Evolutionary conservation across 2,888 invertebrate genomes (phyloP).

Genomic region (Meteorus cinctellus): DNA sequence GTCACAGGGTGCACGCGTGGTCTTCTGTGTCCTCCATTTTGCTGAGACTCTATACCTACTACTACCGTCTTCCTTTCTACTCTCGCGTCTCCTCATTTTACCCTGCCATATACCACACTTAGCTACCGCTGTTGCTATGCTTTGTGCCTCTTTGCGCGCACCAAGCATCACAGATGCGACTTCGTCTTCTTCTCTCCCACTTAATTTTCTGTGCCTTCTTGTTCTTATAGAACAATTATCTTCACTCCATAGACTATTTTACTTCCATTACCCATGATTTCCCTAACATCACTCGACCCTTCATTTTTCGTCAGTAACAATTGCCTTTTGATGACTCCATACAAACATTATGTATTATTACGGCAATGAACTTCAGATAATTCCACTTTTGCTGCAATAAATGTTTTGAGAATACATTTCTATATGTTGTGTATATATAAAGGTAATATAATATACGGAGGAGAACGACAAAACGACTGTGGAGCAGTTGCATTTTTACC

Average conservation of each 20-base stretch:
- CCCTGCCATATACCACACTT: not conserved
- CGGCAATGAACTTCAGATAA: too few relatives aligned
- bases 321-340: too few relatives aligned
- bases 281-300: not conserved
- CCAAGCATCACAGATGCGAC: constrained; percentile 15
- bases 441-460: constrained; percentile 42
- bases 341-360: too few relatives aligned
- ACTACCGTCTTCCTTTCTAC: constrained; percentile 15
- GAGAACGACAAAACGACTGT: constrained; percentile 56
- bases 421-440: not conserved
- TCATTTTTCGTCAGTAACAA: not conserved
- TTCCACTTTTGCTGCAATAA: too few relatives aligned
- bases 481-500: constrained; percentile 63
- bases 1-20: constrained; percentile 58
- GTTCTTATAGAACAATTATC: constrained; percentile 24
- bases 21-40: constrained; percentile 59
- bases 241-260: constrained; percentile 1
- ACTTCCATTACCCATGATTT: not conserved
- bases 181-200: not conserved
- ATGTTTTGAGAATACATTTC: not conserved
- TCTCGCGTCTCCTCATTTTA: not conserved
- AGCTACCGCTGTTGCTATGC: not conserved
- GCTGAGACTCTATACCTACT: constrained; percentile 34
- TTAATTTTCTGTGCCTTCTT: not conserved
- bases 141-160: constrained; percentile 18